Conservation (phyloP, 2,888 invertebrate genomes). For the Pyralis farinalis region DNA sequence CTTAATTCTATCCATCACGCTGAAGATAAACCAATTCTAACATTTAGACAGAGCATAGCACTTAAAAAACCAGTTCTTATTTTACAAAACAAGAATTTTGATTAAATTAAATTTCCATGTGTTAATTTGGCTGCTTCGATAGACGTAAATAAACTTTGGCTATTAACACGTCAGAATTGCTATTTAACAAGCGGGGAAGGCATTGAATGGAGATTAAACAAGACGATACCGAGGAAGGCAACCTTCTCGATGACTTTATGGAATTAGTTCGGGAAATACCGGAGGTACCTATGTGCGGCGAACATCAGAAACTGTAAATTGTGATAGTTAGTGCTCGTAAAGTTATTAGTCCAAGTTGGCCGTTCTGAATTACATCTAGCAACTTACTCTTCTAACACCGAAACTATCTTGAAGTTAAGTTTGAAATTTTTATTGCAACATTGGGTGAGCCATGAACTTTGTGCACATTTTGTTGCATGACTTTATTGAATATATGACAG, state of each 20-base stretch:
- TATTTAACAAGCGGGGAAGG: constrained; percentile 67
- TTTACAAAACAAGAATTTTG: constrained; percentile 1
- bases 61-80: no score
- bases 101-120: constrained; percentile 44
- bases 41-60: no score
- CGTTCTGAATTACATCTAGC: neutral
- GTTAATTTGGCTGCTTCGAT: constrained; percentile 56
- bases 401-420: no score
- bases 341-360: constrained; percentile 6
- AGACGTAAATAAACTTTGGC: constrained; percentile 63
- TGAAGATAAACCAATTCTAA: no score
- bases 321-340: constrained; percentile 21
- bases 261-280: constrained; percentile 52
- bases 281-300: constrained; percentile 24
- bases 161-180: constrained; percentile 73
- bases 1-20: no score
- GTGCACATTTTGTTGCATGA: no score
- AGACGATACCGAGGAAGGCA: constrained; percentile 60
- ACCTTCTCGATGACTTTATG: constrained; percentile 67
- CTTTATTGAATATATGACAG: no score
- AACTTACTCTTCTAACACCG: neutral
- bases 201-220: constrained; percentile 73
- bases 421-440: no score
- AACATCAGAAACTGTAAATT: constrained; percentile 33
- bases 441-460: no score